Conservation (phyloP, 2,888 invertebrate genomes). For the Ernsta delagoae region DNA sequence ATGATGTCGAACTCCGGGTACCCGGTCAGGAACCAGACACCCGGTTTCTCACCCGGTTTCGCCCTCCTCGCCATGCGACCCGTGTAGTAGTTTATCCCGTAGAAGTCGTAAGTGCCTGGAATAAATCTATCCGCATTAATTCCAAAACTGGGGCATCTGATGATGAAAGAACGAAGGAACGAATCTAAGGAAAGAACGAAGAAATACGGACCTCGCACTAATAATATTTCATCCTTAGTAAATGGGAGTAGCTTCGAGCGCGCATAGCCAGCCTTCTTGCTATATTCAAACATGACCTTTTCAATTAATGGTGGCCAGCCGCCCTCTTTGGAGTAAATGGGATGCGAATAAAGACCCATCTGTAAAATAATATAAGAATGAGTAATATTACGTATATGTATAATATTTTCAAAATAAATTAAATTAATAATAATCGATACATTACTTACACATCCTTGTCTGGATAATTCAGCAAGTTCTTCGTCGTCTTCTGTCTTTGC, state of each 20-base stretch:
- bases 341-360: slow-evolving; percentile 24
- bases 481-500: slow-evolving; percentile 73
- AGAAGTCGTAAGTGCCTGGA: slow-evolving; percentile 83
- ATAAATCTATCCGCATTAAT: background rate
- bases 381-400: too few species aligned
- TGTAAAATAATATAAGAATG: background rate
- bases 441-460: slow-evolving; percentile 23
- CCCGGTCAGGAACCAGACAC: slow-evolving; percentile 45
- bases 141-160: too few species aligned
- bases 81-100: slow-evolving; percentile 87
- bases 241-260: slow-evolving; percentile 43
- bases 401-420: background rate
- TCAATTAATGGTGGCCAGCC: slow-evolving; percentile 54
- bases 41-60: slow-evolving; percentile 46
- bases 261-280: slow-evolving; percentile 47
- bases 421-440: background rate
- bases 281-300: slow-evolving; percentile 47
- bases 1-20: slow-evolving; percentile 46
- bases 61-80: slow-evolving; percentile 58
- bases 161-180: too few species aligned
- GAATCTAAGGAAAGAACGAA: too few species aligned
- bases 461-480: slow-evolving; percentile 73
- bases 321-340: slow-evolving; percentile 53
- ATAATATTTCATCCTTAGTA: slow-evolving; percentile 51
- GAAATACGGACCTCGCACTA: slow-evolving; percentile 51